Base-by-base conservation (phyloP, 2,888 invertebrate genomes). In the Caenorhabditis macrosperma region DNA sequence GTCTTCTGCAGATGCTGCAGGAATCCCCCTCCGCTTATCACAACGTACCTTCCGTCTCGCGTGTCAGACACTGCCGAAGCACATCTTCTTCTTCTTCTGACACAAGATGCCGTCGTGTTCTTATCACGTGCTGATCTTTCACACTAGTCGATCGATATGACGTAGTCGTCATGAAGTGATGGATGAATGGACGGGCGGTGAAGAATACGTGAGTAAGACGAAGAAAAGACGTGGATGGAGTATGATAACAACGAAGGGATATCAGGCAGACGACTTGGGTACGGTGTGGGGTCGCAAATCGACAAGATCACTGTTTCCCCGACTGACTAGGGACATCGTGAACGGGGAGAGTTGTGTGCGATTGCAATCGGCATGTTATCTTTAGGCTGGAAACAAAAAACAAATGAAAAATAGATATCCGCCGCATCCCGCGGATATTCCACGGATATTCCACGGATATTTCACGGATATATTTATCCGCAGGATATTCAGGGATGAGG, bases 71-170 rank as follows among this genome's bases (percentile, higher is more conserved):
- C 46, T 20, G 44, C 1, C 20, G 20, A 46, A 17, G 10, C 3
- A 6, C 20, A 46, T n/a, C 12, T 4, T 44, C 44, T 4, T n/a
- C 17, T 17, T 44, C n/a, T n/a, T 17, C 12, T n/a, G n/a, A n/a
- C n/a, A n/a, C n/a, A n/a, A n/a, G n/a, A n/a, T n/a, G 44, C 4
- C 17, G 44, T 44, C 44, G 5, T 44, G 15, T 44, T 20, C 46
- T 46, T 46, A 46, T 46, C 46, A 46, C 46, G 46, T 46, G 46
- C 20, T 46, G 22, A 46, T 46, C 46, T 46, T 46, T 46, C 22
- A 20, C 20, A 46, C n/a, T 20, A 46, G 22, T 46, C 46, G 22
- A 46, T 46, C 46, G 46, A 46, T 46, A 46, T 46, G 46, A 22
- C 5, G 20, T 6, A 20, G 46, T 7, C 20, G n/a, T 10, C 20